Base-by-base conservation (phyloP, 2,888 invertebrate genomes). In the Folsomia manolachei region DNA sequence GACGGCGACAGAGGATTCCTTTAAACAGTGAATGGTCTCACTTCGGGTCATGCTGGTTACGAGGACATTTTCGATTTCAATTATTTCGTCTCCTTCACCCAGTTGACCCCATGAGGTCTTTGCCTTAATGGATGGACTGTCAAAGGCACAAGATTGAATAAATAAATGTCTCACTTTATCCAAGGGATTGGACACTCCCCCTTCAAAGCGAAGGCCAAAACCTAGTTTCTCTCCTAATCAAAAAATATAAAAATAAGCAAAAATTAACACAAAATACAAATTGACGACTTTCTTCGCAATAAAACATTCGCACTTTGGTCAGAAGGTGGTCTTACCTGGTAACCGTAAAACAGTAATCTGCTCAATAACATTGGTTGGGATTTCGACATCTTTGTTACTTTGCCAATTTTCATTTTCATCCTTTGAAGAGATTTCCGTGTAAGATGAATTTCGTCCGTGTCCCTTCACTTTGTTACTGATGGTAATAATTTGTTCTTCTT, bases 151-250 rank as follows among this genome's bases (percentile, higher is more conserved):
- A 79, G 93, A 94, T 82, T 95, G 94, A 74, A 96, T 94, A 77
- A 92, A 90, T 66, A 96, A 87, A 79, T 91, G 87, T 74, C 91
- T 88, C 1, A 95, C 93, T 80, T 88, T 89, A 83, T 94, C 93
- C 11, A 88, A 87, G 51, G 91, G 91, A 79, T 92, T 91, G 53
- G 91, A 91, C 1, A 76, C 76, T 18, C 94, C 94, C 60, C 95
- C 95, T 85, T 95, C 95, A 83, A 96, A 95, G 83, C 94, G 94
- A 0, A 96, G 86, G 0, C 95, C 95, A 82, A 96, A 91, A 1
- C 96, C 96, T 7, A 96, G 87, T 53, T 94, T 89, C 82, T 95
- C 95, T 0, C 95, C n/a, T n/a, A n/a, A n/a, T n/a, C n/a, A n/a
- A n/a, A n/a, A n/a, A n/a, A n/a, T n/a, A n/a, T n/a, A n/a, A n/a